Percentiles rank a stretch among this genome's conserved stretches.
phyloP scores from a whole-genome alignment of 2,113 vertebrate species.

The Diadophis punctatus region DNA sequence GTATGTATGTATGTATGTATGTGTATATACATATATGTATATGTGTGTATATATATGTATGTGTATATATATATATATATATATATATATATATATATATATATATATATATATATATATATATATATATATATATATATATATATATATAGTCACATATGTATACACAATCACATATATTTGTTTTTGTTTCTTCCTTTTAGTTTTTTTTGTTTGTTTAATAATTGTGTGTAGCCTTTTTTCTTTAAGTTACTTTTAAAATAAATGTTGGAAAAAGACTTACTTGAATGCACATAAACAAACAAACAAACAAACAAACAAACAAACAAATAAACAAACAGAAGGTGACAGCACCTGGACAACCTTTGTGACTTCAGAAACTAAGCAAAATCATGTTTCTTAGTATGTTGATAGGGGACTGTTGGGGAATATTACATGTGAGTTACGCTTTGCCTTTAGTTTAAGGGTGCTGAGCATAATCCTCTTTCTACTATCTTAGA shows the following conservation, averaged over 20 bases:
- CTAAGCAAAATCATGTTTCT: not conserved
- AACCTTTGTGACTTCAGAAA: not conserved
- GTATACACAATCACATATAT: not conserved
- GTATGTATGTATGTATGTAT: no score
- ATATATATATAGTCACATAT: no score
- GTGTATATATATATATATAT: no score
- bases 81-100: no score
- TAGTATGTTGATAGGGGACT: not conserved
- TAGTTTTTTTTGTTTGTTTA: not conserved
- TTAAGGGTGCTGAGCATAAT: not conserved
- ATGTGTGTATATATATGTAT: no score
- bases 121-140: no score
- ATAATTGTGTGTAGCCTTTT: not conserved
- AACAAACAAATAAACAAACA: no score
- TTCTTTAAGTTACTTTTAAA: not conserved
- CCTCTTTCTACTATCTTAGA: not conserved
- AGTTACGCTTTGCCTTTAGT: not conserved
- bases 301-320: no score
- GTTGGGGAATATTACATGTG: not conserved
- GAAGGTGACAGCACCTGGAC: not conserved
- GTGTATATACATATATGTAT: no score
- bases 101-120: no score
- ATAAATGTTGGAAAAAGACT: not conserved
- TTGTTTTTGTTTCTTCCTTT: no score
- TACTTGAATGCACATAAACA: not conserved